Evolutionary conservation across 1,140 invertebrate genomes (phyloP), one percentile per base, ranked within the genome.

Genomic region (Drosophila gunungcola): DNA sequence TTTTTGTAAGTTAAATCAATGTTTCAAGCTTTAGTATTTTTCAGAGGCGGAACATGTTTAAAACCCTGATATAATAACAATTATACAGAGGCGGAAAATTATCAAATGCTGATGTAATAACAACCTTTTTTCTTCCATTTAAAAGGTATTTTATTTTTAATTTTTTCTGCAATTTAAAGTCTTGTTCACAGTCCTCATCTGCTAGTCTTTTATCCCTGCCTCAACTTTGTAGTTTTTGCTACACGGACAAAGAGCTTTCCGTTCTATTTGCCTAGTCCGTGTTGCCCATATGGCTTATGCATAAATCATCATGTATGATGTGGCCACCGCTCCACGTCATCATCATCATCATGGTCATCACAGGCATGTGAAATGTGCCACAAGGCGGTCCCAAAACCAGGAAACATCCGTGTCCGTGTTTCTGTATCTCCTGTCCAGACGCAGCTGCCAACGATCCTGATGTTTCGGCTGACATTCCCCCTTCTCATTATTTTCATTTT

Each of bases 291-390:
- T 82, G 79, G 54, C 69, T 78, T 82, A 78, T 82, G 79, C 79
- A 82, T 82, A 82, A 82, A 82, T 82, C 79, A 82, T 82, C 68
- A 57, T 82, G 61, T 63, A 53, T 56, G 57, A 60, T 79, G 68
- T 79, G 68, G 43, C 70, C 76, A 73, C 46, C 45, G 29, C 68
- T 64, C 70, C 52, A 69, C 57, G 57, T 70, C 70, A 75, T 80
- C 60, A 62, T 61, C 72, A 62, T 75, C 70, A 48, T 48, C 56
- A 46, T 56, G 52, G 41, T 13, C 43, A 49, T 38, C 43, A 9
- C 36, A 41, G 56, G 29, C 41, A 42, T 34, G 46, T 12, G 41
- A 41, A 43, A 38, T 45, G 38, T 42, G 49, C 43, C 45, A 39
- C 57, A 73, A 43, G 54, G 53, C 58, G 41, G n/a, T 39, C 52